These are phyloP conservation scores for Pseudolaguvia tuberculata DNA, from an alignment of 2,113 vertebrate species.

Conservation along the genomic window DNA sequence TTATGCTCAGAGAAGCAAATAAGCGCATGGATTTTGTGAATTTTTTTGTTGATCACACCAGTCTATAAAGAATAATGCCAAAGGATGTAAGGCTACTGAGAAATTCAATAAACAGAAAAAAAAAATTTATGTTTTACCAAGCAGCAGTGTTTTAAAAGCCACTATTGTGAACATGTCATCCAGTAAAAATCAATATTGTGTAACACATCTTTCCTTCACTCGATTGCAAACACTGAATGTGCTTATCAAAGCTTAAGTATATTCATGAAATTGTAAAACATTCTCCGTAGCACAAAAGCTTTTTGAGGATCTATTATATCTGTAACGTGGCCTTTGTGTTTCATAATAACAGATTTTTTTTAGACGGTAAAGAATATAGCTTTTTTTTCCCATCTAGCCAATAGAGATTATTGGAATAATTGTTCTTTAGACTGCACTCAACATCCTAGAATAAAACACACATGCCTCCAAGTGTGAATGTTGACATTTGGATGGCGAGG, in stretches of 20 bases:
- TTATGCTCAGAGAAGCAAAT: not conserved
- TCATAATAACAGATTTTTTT: conserved; percentile 54
- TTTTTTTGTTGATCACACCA: no score
- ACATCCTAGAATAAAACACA: conserved; percentile 51
- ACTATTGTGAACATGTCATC: conserved; percentile 17
- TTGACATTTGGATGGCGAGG: conserved; percentile 59
- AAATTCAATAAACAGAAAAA: not conserved
- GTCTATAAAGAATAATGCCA: not conserved
- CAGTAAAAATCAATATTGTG: conserved; percentile 43
- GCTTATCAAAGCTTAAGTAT: conserved; percentile 46
- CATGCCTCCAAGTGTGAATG: conserved; percentile 58
- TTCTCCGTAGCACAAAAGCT: conserved; percentile 45
- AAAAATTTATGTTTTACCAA: not conserved
- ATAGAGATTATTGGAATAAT: conserved; percentile 50
- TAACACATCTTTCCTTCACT: conserved; percentile 33
- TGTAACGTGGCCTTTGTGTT: conserved; percentile 54
- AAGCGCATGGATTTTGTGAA: not conserved
- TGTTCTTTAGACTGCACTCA: conserved; percentile 57
- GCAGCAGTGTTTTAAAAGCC: not conserved
- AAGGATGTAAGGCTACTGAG: not conserved
- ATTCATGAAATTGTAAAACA: conserved; percentile 55
- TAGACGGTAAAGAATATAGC: conserved; percentile 46
- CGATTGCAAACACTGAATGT: conserved; percentile 47
- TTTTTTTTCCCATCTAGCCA: conserved; percentile 47
- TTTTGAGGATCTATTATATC: conserved; percentile 55